Evolutionary conservation across 2,888 invertebrate species (phyloP).

Genomic region (Ommatoiulus sabulosus): DNA sequence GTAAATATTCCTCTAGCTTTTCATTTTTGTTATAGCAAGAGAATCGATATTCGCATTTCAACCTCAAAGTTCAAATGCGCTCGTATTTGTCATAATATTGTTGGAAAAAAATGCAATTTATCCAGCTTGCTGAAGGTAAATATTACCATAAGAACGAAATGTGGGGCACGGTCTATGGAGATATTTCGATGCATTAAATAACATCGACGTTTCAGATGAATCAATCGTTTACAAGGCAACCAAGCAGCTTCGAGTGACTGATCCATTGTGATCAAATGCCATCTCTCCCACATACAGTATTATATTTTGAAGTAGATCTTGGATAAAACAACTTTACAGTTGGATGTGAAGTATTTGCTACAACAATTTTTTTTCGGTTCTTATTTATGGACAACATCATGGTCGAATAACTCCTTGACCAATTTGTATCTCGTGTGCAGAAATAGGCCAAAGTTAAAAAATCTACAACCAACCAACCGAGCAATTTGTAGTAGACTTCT

Average conservation of each 20-base stretch:
- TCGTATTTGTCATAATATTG: constrained; percentile 19
- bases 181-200: not conserved
- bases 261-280: not conserved
- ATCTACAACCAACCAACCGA: no score
- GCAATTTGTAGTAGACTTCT: no score
- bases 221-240: not conserved
- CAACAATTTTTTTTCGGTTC: not conserved
- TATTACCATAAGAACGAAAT: not conserved
- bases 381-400: no score
- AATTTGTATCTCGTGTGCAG: no score
- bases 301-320: not conserved
- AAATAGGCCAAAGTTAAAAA: no score
- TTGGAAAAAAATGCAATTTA: constrained; percentile 17
- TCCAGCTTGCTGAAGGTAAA: not conserved
- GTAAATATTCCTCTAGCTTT: not conserved
- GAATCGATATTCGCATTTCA: not conserved
- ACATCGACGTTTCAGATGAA: not conserved
- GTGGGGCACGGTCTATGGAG: not conserved
- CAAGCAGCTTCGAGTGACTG: not conserved
- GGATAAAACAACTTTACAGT: not conserved
- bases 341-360: not conserved
- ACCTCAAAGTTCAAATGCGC: constrained; percentile 2
- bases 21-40: not conserved
- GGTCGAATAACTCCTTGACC: no score
- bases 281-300: no score